Percentiles rank a stretch among this genome's conserved stretches.
Evolutionary conservation across 2,113 vertebrate genomes (phyloP).

Genomic region (Platanista minor): DNA sequence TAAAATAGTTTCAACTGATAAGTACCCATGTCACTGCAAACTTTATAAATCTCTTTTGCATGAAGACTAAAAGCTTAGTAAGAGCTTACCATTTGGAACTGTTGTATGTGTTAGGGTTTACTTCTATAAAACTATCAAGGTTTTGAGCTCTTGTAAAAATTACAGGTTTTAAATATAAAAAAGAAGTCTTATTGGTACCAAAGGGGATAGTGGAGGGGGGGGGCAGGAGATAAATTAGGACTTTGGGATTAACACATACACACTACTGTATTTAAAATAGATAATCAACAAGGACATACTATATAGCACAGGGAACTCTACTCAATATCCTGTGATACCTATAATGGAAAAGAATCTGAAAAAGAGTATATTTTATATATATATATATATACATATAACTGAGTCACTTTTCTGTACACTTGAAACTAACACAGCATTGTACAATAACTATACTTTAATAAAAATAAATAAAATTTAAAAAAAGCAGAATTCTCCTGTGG

Average conservation of each 20-base stretch:
- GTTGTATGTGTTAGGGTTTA: background rate
- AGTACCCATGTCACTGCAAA: background rate
- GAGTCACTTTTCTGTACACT: background rate
- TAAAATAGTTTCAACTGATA: background rate
- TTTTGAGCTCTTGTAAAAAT: background rate
- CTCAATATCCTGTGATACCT: background rate
- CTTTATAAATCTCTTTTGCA: background rate
- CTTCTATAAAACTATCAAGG: background rate
- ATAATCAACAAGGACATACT: background rate
- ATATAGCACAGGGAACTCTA: background rate
- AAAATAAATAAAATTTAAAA: background rate
- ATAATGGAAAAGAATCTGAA: background rate
- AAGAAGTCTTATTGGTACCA: background rate
- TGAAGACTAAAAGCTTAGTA: background rate
- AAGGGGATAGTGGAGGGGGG: background rate
- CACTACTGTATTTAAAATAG: background rate
- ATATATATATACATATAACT: background rate
- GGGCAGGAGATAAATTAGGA: background rate
- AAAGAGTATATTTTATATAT: background rate
- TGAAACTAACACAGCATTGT: background rate
- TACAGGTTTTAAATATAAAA: background rate
- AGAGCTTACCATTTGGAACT: background rate
- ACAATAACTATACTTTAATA: background rate
- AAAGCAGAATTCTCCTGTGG: background rate
- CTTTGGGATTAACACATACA: background rate